phyloP scores from a whole-genome alignment of 2,797 vertebrate genomes.

The Euthynnus affinis region DNA sequence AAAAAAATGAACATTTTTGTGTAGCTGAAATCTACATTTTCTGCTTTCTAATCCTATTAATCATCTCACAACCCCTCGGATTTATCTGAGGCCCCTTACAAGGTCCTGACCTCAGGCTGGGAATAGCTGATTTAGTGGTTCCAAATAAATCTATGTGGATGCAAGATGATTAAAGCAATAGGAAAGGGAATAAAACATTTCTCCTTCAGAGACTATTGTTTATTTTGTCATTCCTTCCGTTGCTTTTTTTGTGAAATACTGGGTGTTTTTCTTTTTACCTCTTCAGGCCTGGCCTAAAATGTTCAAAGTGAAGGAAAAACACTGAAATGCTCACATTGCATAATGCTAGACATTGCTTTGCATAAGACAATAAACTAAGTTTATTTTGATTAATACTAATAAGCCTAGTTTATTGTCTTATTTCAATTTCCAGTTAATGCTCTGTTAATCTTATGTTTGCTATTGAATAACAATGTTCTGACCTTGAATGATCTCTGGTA shows the following conservation, averaged over 20 bases:
- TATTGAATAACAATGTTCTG: not conserved
- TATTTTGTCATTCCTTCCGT: not conserved
- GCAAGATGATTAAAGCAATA: not conserved
- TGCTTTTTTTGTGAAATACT: slow-evolving; percentile 21
- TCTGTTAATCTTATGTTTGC: not conserved
- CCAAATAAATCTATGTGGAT: slow-evolving; percentile 36
- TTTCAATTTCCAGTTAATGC: not conserved
- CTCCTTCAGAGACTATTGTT: not conserved
- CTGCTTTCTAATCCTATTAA: slow-evolving; percentile 14
- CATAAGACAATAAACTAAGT: not conserved
- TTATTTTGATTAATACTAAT: too few relatives aligned
- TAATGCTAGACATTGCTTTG: not conserved
- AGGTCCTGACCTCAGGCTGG: slow-evolving; percentile 5
- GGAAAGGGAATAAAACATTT: not conserved
- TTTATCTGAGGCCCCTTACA: slow-evolving; percentile 15
- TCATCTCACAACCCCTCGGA: not conserved
- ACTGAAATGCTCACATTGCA: slow-evolving; percentile 9
- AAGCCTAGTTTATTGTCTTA: too few relatives aligned
- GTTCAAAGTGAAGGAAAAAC: not conserved
- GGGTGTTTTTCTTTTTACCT: not conserved
- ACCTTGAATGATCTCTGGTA: slow-evolving; percentile 35
- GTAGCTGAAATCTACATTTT: slow-evolving; percentile 1
- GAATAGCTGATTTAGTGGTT: slow-evolving; percentile 22
- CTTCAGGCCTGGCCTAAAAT: not conserved
- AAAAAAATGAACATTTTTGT: not conserved